Percentiles rank a stretch among this genome's conserved stretches.
Conservation (phyloP, 2,113 vertebrate species). For the Mystacornis crossleyi region DNA sequence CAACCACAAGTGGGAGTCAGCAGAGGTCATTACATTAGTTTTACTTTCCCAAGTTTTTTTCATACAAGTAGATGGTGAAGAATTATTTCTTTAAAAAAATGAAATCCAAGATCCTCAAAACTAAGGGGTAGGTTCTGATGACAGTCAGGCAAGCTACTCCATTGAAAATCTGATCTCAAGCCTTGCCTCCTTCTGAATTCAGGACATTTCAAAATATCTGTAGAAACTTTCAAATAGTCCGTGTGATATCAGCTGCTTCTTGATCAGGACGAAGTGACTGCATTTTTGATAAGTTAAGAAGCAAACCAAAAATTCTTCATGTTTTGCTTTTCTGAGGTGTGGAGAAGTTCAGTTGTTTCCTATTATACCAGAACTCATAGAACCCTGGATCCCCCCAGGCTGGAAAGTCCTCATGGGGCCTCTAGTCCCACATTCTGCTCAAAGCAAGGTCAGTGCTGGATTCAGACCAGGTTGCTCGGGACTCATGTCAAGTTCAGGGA, state of each 20-base stretch:
- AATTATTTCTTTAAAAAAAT: neutral
- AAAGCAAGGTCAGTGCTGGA: neutral
- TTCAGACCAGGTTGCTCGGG: neutral
- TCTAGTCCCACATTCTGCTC: neutral
- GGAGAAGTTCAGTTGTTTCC: neutral
- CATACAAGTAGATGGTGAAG: neutral
- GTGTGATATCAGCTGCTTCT: neutral
- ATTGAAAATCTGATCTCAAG: neutral
- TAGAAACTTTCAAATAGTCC: neutral
- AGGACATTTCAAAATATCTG: neutral
- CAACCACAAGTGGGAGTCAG: neutral
- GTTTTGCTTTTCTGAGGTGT: neutral
- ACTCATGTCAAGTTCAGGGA: neutral
- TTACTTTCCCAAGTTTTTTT: neutral
- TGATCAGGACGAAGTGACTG: neutral
- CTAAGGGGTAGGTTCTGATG: neutral
- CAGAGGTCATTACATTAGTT: neutral
- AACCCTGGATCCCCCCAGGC: neutral
- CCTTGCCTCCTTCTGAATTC: neutral
- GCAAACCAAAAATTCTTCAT: neutral
- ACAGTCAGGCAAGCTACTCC: neutral
- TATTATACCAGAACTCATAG: accelerated
- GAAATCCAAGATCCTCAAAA: neutral
- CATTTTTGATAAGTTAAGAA: neutral
- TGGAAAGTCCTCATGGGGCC: neutral